These are phyloP conservation scores for Diuraphis noxia DNA, from an alignment of 1,140 invertebrate species.

Conservation along the genomic window DNA sequence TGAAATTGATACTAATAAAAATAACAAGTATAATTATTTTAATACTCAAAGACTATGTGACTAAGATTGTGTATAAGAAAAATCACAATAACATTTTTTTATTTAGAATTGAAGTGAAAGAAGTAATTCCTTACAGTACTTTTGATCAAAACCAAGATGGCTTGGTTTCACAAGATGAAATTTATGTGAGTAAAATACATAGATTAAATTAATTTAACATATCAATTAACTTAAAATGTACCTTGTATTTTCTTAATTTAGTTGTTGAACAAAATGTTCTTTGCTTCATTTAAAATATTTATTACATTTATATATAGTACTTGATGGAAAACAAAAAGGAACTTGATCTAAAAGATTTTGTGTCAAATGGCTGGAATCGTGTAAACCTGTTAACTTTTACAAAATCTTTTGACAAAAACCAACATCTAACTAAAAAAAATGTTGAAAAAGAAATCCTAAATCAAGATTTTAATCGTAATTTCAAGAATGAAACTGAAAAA, in stretches of 20 bases:
- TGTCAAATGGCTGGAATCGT: conserved; percentile 19
- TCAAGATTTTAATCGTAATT: background rate
- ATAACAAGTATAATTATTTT: conserved; percentile 63
- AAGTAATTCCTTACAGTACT: conserved; percentile 75
- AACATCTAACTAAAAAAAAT: background rate
- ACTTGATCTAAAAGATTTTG: background rate
- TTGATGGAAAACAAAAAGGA: conserved; percentile 27
- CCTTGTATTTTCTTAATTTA: background rate
- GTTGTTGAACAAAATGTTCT: background rate
- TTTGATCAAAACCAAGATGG: conserved; percentile 91
- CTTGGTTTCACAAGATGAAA: conserved; percentile 81
- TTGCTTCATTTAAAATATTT: background rate
- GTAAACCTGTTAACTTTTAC: background rate
- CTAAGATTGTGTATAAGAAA: background rate
- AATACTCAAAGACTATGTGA: background rate
- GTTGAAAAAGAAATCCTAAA: background rate
- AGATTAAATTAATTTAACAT: conserved; percentile 5
- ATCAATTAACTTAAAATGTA: background rate
- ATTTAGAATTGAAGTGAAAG: conserved; percentile 70
- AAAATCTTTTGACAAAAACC: background rate
- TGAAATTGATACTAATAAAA: conserved; percentile 75
- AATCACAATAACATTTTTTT: background rate
- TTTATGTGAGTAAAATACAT: conserved; percentile 63
- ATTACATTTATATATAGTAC: conserved; percentile 1
- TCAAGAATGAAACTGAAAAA: background rate